phyloP scores from a whole-genome alignment of 2,797 vertebrate genomes.

The Galagoides demidoff region DNA sequence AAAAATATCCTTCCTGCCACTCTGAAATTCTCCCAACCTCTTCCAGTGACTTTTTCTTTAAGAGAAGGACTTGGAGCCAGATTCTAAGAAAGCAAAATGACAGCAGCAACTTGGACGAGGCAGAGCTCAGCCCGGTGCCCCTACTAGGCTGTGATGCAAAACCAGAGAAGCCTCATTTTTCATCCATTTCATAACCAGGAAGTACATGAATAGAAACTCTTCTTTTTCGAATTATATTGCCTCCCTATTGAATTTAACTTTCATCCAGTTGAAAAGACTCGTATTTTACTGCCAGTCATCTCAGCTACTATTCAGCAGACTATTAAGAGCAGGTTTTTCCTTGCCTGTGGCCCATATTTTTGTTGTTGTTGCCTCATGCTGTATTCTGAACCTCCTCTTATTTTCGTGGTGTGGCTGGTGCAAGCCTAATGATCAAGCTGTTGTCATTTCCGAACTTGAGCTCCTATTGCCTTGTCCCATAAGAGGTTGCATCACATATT shows the following conservation, averaged over 20 bases:
- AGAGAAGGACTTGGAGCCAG: constrained; percentile 49
- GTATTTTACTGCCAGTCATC: constrained; percentile 82
- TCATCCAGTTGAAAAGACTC: constrained; percentile 81
- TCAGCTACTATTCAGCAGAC: constrained; percentile 79
- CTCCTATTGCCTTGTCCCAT: constrained; percentile 33
- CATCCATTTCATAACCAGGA: constrained; percentile 78
- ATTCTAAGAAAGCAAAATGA: constrained; percentile 76
- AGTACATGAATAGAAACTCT: constrained; percentile 79
- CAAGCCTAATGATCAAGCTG: constrained; percentile 71
- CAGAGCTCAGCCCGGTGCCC: constrained; percentile 60
- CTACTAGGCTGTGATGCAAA: constrained; percentile 66
- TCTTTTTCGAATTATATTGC: constrained; percentile 82
- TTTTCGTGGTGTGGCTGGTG: constrained; percentile 66
- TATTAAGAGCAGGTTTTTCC: constrained; percentile 61
- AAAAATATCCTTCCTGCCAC: neutral
- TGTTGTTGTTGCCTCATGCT: constrained; percentile 49
- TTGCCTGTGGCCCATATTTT: constrained; percentile 70
- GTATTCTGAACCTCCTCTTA: constrained; percentile 67
- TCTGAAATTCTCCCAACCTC: constrained; percentile 58
- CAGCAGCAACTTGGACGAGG: constrained; percentile 69
- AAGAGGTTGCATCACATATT: neutral
- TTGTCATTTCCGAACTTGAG: constrained; percentile 75
- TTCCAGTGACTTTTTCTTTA: constrained; percentile 60
- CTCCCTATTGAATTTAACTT: constrained; percentile 84
- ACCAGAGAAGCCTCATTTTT: constrained; percentile 75